These are phyloP conservation scores for Parnassius apollo DNA, from an alignment of 2,888 invertebrate species.

Conservation along the genomic window DNA sequence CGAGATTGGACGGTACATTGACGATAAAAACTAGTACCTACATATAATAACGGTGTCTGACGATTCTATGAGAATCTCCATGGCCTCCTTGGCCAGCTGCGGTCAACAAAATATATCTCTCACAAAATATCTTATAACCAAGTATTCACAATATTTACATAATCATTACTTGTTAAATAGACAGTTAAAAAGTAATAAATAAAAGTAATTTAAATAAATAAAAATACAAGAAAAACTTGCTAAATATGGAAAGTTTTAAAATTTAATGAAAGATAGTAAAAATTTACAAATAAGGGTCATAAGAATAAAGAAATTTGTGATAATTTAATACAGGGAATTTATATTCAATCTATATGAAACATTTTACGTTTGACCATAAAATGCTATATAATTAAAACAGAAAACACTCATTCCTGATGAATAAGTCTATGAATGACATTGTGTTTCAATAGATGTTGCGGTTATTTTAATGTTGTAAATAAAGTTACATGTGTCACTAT, in stretches of 20 bases:
- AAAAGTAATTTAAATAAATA: not conserved
- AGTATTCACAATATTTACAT: slow-evolving; percentile 21
- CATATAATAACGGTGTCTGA: slow-evolving; percentile 50
- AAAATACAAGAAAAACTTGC: slow-evolving; percentile 1
- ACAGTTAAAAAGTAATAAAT: not conserved
- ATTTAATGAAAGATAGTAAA: not conserved
- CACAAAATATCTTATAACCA: slow-evolving; percentile 39
- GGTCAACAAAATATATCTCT: slow-evolving; percentile 56
- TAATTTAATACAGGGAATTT: not conserved
- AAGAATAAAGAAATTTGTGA: not conserved
- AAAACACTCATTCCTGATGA: not conserved
- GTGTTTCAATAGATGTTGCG: not conserved
- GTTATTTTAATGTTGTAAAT: not conserved
- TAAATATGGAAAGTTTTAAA: not conserved
- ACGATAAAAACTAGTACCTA: slow-evolving; percentile 52
- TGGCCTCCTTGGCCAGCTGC: slow-evolving; percentile 57
- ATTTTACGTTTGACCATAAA: too few relatives aligned
- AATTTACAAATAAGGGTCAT: not conserved
- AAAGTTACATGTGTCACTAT: not conserved
- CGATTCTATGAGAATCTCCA: slow-evolving; percentile 40
- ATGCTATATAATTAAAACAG: not conserved
- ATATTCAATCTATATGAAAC: too few relatives aligned
- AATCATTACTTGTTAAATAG: not conserved
- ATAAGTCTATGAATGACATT: not conserved
- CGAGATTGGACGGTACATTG: slow-evolving; percentile 34